Evolutionary conservation across 1,140 invertebrate genomes (phyloP).

Genomic region (Aphidius ervi): DNA sequence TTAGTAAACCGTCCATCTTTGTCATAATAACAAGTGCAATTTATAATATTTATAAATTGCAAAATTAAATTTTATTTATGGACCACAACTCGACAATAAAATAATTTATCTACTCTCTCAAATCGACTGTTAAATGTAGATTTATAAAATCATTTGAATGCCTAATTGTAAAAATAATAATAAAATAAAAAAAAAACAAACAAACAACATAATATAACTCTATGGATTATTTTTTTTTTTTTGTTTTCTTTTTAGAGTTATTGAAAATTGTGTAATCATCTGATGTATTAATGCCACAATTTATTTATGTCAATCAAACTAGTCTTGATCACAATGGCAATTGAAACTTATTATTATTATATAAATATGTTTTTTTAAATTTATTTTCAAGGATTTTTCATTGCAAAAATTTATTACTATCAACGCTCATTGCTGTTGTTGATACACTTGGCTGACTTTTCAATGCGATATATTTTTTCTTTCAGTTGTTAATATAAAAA

Average conservation of each 20-base stretch:
- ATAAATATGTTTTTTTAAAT: too few species aligned
- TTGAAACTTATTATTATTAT: background rate
- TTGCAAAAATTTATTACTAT: too few species aligned
- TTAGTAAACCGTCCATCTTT: background rate
- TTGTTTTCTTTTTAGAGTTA: background rate
- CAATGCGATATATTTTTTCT: too few species aligned
- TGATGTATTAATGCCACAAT: background rate
- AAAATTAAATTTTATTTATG: background rate
- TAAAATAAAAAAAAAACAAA: too few species aligned
- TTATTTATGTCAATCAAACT: slow-evolving; percentile 2
- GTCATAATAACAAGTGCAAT: background rate
- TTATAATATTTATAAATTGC: background rate
- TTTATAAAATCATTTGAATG: background rate
- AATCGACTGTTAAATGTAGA: background rate
- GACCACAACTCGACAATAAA: slow-evolving; percentile 7
- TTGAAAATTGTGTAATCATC: background rate
- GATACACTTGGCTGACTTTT: too few species aligned
- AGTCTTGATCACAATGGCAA: slow-evolving; percentile 5
- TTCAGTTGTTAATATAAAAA: too few species aligned
- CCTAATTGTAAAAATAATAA: slow-evolving; percentile 6
- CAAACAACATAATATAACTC: too few species aligned
- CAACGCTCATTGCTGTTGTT: too few species aligned
- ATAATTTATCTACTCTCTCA: background rate
- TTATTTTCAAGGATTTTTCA: too few species aligned
- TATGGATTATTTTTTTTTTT: background rate